These are phyloP conservation scores for Xylocopa sonorina DNA, from an alignment of 1,140 invertebrate species.

Conservation along the genomic window DNA sequence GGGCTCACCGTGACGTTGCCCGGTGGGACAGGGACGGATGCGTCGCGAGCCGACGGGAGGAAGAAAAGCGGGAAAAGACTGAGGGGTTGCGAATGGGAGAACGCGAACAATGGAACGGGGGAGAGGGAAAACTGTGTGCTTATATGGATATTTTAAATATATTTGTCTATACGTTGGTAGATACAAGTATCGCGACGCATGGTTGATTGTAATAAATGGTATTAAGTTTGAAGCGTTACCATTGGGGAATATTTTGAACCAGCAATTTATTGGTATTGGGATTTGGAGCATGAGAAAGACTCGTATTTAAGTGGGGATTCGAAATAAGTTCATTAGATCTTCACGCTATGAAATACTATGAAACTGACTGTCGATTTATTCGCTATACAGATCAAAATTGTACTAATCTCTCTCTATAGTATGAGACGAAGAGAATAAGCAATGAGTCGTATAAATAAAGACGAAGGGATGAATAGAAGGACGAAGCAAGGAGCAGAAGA, in stretches of 20 bases:
- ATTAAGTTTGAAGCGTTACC: too few species aligned
- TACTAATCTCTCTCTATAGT: too few species aligned
- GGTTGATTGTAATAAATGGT: too few species aligned
- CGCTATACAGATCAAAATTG: too few species aligned
- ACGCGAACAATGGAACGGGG: slow-evolving; percentile 1
- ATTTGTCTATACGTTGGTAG: background rate
- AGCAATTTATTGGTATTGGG: too few species aligned
- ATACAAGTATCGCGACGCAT: too few species aligned
- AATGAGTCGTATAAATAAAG: slow-evolving; percentile 34
- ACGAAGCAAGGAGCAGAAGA: slow-evolving; percentile 20
- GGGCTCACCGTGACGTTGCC: slow-evolving; percentile 7
- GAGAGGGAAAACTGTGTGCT: background rate
- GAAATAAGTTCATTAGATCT: too few species aligned
- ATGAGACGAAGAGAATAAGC: too few species aligned
- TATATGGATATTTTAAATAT: background rate
- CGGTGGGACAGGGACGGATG: background rate
- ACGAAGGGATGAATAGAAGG: slow-evolving; percentile 13
- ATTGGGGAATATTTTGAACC: too few species aligned
- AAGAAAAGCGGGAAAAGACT: background rate
- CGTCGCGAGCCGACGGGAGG: background rate
- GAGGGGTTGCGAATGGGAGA: background rate
- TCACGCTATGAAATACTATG: too few species aligned
- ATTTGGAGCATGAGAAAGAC: slow-evolving; percentile 32
- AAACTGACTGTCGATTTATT: too few species aligned
- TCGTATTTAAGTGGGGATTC: too few species aligned